Evolutionary conservation across 2,797 vertebrate species (phyloP).

Genomic region (Spea hammondii): DNA sequence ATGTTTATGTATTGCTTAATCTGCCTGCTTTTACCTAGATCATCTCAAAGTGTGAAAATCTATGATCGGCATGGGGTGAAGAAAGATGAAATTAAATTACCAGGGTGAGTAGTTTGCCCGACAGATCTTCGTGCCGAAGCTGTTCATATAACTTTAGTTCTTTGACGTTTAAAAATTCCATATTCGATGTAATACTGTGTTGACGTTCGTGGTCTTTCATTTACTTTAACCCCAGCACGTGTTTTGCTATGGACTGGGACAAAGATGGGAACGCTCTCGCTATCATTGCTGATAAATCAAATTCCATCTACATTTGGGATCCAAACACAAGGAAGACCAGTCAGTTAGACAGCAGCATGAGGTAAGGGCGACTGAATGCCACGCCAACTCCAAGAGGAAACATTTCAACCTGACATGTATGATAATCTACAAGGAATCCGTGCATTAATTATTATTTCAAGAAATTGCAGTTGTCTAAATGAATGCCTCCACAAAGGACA

Average conservation of each 20-base stretch:
- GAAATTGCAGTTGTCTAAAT: no score
- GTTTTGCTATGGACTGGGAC: constrained; percentile 93
- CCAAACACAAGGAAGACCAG: constrained; percentile 88
- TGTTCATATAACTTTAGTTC: no score
- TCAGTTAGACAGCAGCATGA: constrained; percentile 91
- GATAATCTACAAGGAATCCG: no score
- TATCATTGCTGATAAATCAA: constrained; percentile 89
- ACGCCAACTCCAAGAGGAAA: no score
- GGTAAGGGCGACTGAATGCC: constrained; percentile 69
- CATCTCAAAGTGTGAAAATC: constrained; percentile 85
- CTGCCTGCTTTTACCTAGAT: constrained; percentile 65
- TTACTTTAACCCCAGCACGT: constrained; percentile 64
- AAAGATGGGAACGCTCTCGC: constrained; percentile 93
- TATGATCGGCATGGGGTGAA: constrained; percentile 96
- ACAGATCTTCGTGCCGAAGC: no score
- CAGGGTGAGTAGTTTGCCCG: constrained; percentile 74
- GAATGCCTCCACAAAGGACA: no score
- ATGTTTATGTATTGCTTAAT: background rate
- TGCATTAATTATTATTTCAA: no score
- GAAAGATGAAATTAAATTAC: constrained; percentile 84
- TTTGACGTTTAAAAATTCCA: no score
- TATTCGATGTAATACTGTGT: background rate
- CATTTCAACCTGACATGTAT: no score
- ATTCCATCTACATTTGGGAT: constrained; percentile 87
- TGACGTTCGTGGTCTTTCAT: background rate